Evolutionary conservation across 2,113 vertebrate species (phyloP), one percentile per base, ranked within the genome.

Genomic region (Nicator chloris): DNA sequence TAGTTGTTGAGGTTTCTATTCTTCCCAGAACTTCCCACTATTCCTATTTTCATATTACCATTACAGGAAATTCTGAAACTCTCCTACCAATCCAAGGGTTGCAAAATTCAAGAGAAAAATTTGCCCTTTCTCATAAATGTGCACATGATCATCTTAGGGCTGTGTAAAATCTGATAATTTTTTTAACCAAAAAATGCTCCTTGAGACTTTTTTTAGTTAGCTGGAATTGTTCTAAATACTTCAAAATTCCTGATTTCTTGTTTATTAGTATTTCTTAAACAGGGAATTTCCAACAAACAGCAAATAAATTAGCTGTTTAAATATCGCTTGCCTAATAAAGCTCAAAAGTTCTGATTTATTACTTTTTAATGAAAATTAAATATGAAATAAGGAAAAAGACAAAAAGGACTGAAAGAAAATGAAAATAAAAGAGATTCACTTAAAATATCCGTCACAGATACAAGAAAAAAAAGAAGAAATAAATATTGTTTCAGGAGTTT

Each of bases 1-100:
- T 90, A 80, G 42, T 92, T 73, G 85, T 56, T 96, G 93, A 93
- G 85, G 85, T 92, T 96, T 96, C 42, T 82, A 15, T 77, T 86
- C 85, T 86, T 93, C 78, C 33, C 90, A 79, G 92, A 16, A 14
- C 45, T 95, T 95, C 75, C 79, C 27, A n/a, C 71, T 94, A 73
- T 86, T 90, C 88, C 64, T 95, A 71, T 96, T 95, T 93, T 95
- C 92, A 93, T 68, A 54, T 90, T 6, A 1, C 33, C 44, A 9
- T 72, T 89, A 57, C 42, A 82, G 70, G 47, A 70, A 85, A 76
- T 54, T 47, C 89, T 87, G 53, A 85, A 83, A 72, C 42, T 85
- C 45, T 87, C 30, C 16, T 70, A 51, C 76, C 6, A 24, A n/a
- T 73, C 50, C 50, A 65, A 83, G 63, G 59, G 45, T 35, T 83